Base-by-base conservation (phyloP, 1,140 invertebrate species). In the Steinernema khuongi region DNA sequence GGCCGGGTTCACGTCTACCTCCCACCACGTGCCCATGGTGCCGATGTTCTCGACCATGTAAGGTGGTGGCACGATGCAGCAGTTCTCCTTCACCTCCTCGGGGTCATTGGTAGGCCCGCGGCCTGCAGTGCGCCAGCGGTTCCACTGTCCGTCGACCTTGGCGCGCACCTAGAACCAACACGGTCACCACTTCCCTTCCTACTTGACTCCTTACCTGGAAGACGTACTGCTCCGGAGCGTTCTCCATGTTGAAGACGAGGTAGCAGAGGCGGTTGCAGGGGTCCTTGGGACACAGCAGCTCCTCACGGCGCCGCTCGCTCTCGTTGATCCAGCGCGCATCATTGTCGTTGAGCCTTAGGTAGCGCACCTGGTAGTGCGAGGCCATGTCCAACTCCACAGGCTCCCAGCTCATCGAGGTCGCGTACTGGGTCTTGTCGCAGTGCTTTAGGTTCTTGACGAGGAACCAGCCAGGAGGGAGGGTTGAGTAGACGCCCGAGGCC, bases 381-480 rank as follows among this genome's bases (percentile, higher is more conserved):
- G 82, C 83, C 70, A 79, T 73, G 67, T 81, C 71, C 41, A 81
- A 36, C 30, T 83, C 82, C 4, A 84, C 77, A 29, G 83, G 83
- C 29, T 85, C 82, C 81, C 82, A 85, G 36, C 77, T 83, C 76
- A 84, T 80, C 17, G 84, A 82, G 29, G 79, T 80, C 43, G 83
- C 83, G 72, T 74, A 79, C 31, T 79, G 72, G 2, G 84, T 84
- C 68, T 77, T 72, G 69, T 84, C 83, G 71, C 83, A 84, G 69
- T 85, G 79, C 22, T 79, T 80, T n/a, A 85, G 71, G 75, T 84
- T 84, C 70, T 77, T 80, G 29, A 81, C 81, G 44, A 83, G 69
- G 71, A 80, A 85, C 80, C 84, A 84, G n/a, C 83, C 83, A 19
- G 82, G 81, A 29, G 82, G 83, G 60, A 84, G 75, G 31, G 83